Evolutionary conservation across 2,797 vertebrate genomes (phyloP).

Genomic region (Myiotriccus ornatus): DNA sequence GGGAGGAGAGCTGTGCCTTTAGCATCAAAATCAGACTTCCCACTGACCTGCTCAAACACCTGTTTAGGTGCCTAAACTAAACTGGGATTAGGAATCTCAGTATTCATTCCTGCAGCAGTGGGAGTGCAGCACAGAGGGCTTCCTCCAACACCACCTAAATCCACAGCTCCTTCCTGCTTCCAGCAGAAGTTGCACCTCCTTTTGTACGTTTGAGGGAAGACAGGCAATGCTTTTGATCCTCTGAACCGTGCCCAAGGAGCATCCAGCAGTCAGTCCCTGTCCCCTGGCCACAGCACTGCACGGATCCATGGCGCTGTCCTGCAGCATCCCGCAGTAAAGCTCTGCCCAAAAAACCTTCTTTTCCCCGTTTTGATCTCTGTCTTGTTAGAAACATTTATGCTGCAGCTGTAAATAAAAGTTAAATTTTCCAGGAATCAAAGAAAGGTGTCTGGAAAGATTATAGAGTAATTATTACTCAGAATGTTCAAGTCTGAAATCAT

Average conservation of each 20-base stretch:
- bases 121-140: background rate
- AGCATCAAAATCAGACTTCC: background rate
- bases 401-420: background rate
- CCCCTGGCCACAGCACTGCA: background rate
- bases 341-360: background rate
- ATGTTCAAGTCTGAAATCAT: background rate
- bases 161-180: background rate
- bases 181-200: background rate
- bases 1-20: background rate
- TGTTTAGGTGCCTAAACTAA: background rate
- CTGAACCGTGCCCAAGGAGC: background rate
- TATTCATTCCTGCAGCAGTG: background rate
- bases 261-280: accelerated
- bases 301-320: background rate
- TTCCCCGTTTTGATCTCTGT: background rate
- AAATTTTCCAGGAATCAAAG: background rate
- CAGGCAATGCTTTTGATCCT: background rate
- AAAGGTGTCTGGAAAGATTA: background rate
- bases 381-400: background rate
- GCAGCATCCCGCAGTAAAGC: background rate
- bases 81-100: background rate
- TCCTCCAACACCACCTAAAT: background rate
- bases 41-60: accelerated
- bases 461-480: background rate
- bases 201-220: background rate